A percentile compares a stretch with the other conserved stretches of the same genome.
phyloP scores from a whole-genome alignment of 2,113 vertebrate genomes.

The Xiphophorus couchianus region DNA sequence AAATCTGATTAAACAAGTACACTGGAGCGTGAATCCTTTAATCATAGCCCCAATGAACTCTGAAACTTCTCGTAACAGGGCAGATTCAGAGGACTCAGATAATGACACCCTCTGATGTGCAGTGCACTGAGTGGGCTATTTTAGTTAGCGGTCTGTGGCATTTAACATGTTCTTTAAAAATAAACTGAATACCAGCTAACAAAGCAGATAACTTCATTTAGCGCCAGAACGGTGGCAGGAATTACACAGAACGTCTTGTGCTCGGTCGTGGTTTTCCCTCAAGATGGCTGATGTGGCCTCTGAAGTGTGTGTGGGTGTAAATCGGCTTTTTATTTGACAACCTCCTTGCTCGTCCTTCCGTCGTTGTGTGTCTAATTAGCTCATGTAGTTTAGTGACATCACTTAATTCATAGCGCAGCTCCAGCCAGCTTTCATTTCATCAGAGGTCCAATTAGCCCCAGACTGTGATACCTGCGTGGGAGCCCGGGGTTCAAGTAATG shows the following conservation, averaged over 20 bases:
- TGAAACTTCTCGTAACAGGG: constrained; percentile 5
- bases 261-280: not conserved
- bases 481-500: not conserved
- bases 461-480: constrained; percentile 2
- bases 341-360: not conserved
- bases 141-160: not conserved
- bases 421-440: constrained; percentile 13
- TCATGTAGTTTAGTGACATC: not conserved
- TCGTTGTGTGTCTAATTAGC: constrained; percentile 4
- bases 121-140: not conserved
- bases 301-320: not conserved
- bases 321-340: not conserved
- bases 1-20: constrained; percentile 61
- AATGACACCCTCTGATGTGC: constrained; percentile 4
- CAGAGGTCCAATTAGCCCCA: not conserved
- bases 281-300: not conserved
- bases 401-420: constrained; percentile 1
- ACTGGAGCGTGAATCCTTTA: constrained; percentile 37
- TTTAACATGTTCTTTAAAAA: constrained; percentile 4
- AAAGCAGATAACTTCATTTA: not conserved
- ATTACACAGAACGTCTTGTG: not conserved
- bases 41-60: constrained; percentile 51
- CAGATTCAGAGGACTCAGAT: not conserved
- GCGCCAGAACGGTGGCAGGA: not conserved
- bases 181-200: not conserved